phyloP scores from a whole-genome alignment of 2,113 vertebrate species.

The Ailurus styani region DNA sequence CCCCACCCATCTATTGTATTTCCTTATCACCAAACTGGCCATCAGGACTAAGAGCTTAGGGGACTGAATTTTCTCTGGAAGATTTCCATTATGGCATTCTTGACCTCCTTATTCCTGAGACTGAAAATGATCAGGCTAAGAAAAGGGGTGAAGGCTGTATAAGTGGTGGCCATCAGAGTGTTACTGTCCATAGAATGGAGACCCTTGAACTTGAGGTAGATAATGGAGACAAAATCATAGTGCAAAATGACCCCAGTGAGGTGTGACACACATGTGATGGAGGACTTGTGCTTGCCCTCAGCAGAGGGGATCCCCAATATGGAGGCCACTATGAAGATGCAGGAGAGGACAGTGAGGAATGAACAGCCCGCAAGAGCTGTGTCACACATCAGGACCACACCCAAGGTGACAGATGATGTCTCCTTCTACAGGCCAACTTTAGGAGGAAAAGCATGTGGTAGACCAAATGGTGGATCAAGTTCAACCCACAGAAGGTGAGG shows the following conservation, averaged over 20 bases:
- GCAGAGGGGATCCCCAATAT: not conserved
- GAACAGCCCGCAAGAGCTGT: not conserved
- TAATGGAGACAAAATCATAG: slow-evolving; percentile 11
- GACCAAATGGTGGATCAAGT: not conserved
- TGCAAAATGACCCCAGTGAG: not conserved
- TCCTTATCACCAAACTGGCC: not conserved
- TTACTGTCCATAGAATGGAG: not conserved
- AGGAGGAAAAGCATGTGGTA: not conserved
- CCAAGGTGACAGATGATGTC: not conserved
- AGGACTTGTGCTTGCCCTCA: not conserved
- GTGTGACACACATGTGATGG: slow-evolving; percentile 23
- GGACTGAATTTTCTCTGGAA: not conserved
- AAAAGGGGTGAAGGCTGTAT: slow-evolving; percentile 38
- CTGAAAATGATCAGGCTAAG: slow-evolving; percentile 37
- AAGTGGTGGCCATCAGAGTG: slow-evolving; percentile 20
- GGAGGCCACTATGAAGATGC: not conserved
- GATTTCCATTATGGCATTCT: not conserved
- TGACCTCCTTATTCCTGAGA: slow-evolving; percentile 48
- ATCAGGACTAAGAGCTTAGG: not conserved
- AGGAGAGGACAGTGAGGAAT: not conserved
- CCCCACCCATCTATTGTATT: not conserved
- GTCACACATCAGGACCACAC: not conserved
- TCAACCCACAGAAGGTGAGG: not conserved
- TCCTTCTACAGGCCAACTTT: not conserved
- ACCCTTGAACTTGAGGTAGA: not conserved